phyloP scores from a whole-genome alignment of 2,113 vertebrate genomes.

The Tiliqua scincoides region DNA sequence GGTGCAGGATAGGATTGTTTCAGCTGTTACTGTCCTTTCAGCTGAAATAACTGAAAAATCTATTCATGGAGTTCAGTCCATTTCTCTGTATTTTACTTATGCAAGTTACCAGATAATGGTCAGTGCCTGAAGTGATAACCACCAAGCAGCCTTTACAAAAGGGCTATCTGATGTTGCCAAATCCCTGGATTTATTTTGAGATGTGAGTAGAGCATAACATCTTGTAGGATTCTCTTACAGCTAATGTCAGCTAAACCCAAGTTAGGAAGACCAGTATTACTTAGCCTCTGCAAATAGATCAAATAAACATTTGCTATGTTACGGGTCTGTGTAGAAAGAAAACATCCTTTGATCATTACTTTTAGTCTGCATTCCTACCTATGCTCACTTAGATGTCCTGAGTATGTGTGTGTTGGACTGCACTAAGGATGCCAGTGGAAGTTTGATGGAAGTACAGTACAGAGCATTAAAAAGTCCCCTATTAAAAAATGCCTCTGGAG shows the following conservation, averaged over 20 bases:
- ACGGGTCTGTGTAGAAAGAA: background rate
- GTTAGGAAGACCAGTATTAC: background rate
- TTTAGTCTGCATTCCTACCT: conserved; percentile 1
- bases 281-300: background rate
- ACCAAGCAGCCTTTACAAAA: background rate
- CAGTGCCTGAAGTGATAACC: conserved; percentile 3
- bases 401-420: background rate
- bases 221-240: background rate
- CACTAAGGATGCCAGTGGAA: background rate
- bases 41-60: background rate
- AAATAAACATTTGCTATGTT: conserved; percentile 12
- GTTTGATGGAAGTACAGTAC: conserved; percentile 4
- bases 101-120: conserved; percentile 3
- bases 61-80: conserved; percentile 15
- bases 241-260: conserved; percentile 9
- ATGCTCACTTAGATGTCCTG: background rate
- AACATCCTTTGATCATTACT: conserved; percentile 11
- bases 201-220: background rate
- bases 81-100: background rate
- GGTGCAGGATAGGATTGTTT: background rate
- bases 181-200: conserved; percentile 17
- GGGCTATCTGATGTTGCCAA: conserved; percentile 16
- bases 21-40: background rate
- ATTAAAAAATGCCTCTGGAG: background rate
- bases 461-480: background rate